phyloP scores from a whole-genome alignment of 2,113 vertebrate genomes.

The Reinhardtius hippoglossoides region DNA sequence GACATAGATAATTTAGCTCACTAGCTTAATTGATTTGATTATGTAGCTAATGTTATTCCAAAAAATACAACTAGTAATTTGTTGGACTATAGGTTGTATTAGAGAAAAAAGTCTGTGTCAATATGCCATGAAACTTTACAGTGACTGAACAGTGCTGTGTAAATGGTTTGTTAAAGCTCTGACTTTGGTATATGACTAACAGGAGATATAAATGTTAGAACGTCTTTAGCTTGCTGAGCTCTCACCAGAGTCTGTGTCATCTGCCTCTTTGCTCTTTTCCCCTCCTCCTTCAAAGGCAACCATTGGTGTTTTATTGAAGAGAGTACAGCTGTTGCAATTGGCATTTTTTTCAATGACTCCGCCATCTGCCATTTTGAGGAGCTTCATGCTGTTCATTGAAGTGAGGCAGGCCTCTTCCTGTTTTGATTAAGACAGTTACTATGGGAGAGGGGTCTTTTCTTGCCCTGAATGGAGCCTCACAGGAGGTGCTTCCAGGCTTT shows the following conservation, averaged over 20 bases:
- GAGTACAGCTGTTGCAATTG: conserved; percentile 61
- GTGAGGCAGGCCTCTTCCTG: conserved; percentile 47
- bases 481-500: conserved; percentile 21
- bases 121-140: too few relatives aligned
- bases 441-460: conserved; percentile 17
- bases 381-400: conserved; percentile 47
- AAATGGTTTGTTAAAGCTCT: not conserved
- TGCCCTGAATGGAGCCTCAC: conserved; percentile 20
- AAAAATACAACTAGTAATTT: too few relatives aligned
- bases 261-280: conserved; percentile 37
- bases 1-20: too few relatives aligned
- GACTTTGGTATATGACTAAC: conserved; percentile 13
- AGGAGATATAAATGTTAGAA: conserved; percentile 27
- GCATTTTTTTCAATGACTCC: conserved; percentile 49
- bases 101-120: not conserved
- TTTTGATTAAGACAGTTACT: conserved; percentile 47
- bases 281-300: conserved; percentile 58
- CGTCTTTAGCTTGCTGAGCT: conserved; percentile 24
- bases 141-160: not conserved
- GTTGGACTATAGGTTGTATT: too few relatives aligned
- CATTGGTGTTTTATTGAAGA: conserved; percentile 70
- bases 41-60: too few relatives aligned
- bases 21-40: too few relatives aligned
- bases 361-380: conserved; percentile 64
- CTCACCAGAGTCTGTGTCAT: conserved; percentile 9